Percentiles rank a stretch among this genome's conserved stretches.
These are phyloP conservation scores for Calypte anna DNA, from an alignment of 2,113 vertebrate genomes.

Conservation along the genomic window DNA sequence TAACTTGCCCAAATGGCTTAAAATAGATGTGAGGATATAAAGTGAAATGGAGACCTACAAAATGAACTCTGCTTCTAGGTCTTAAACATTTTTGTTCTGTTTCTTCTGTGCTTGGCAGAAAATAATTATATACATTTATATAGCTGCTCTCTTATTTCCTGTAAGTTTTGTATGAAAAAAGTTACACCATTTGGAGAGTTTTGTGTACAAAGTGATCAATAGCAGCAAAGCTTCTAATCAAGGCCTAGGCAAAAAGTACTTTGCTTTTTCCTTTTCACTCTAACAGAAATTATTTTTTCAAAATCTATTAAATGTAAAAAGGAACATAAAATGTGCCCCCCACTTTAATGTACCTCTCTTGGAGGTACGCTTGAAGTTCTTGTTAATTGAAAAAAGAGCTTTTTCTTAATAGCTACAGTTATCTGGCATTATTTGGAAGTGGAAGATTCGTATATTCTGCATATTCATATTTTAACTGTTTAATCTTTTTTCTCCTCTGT, in stretches of 20 bases:
- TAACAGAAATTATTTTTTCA: neutral
- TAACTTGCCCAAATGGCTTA: neutral
- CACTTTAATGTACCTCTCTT: neutral
- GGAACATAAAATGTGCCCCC: neutral
- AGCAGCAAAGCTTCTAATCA: neutral
- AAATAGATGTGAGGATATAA: neutral
- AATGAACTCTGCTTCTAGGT: neutral
- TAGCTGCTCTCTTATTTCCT: neutral
- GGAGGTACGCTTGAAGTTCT: neutral
- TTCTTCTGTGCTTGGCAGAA: neutral
- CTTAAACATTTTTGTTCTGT: neutral
- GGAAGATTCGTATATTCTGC: neutral
- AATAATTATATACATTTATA: neutral
- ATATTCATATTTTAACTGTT: neutral
- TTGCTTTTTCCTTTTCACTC: neutral
- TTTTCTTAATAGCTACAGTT: neutral
- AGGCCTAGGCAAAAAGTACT: neutral
- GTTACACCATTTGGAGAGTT: neutral
- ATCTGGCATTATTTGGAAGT: neutral
- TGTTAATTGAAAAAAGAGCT: neutral
- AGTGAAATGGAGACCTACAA: neutral
- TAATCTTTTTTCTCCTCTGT: neutral
- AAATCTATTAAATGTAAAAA: neutral
- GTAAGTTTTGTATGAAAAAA: neutral
- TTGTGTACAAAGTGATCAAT: neutral